Evolutionary conservation across 2,888 invertebrate genomes (phyloP), one percentile per base, ranked within the genome.

Genomic region (Apamea sordens): DNA sequence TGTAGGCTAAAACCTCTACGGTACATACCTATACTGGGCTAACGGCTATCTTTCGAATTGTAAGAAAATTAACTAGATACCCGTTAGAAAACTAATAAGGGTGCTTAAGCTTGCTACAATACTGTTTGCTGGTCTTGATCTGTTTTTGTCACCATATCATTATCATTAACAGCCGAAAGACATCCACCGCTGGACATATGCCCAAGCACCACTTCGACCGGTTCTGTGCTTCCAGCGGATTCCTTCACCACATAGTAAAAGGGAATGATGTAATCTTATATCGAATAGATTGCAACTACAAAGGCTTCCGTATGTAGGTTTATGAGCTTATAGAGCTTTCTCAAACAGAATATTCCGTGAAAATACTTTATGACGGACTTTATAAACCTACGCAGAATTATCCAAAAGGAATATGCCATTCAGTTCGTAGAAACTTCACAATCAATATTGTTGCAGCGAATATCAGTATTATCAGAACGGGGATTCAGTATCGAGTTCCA

Each of bases 341-440:
- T 59, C n/a, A 67, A 53, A 53, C 15, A 50, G 15, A 44, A 59
- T 24, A 28, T 77, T 67, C 59, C 6, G n/a, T 50, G 83, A 67
- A 82, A 67, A 32, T 61, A n/a, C 13, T 76, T 6, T 13, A 53
- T 67, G 11, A 76, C 50, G 4, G 50, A 1, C 7, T 67, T 80
- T 32, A 61, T 59, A 36, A 36, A 53, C 6, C 0, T 81, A 56
- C 13, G 36, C 21, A 70, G 63, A 76, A 70, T 47, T 32, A 76
- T 85, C 32, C 41, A 32, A 64, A 13, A 63, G 65, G 36, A 75
- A 83, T 83, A 76, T 79, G 61, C 13, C 59, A 64, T 47, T 56
- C 15, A 0, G n/a, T 76, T 73, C 59, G 2, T 15, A 63, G 79
- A 86, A 83, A 50, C 18, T 28, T 41, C 10, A 70, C 28, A 47